Evolutionary conservation across 1,140 invertebrate genomes (phyloP), one percentile per base, ranked within the genome.

Genomic region (Drosophila orena): DNA sequence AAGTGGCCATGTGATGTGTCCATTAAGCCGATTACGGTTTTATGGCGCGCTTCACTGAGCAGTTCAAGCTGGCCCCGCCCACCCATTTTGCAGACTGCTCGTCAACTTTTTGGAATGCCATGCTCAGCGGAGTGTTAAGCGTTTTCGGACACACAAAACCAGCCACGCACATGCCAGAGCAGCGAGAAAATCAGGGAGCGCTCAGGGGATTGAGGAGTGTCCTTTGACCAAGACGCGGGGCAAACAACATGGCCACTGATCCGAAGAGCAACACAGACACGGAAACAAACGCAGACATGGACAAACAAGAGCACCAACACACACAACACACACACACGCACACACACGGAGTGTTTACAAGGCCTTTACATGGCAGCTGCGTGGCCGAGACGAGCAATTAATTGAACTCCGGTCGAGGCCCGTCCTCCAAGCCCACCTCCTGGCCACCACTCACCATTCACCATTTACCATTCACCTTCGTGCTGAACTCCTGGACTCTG

Each of bases 51-150:
- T 59, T 74, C 53, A 52, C 34, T 57, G 42, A 47, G 50, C 65
- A 70, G 40, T 55, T 15, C 15, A 44, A 56, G 50, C 24, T 37
- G 17, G 22, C 24, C 52, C 11, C n/a, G 11, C 40, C 46, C 6
- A 7, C 4, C 11, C 22, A 1, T 30, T 22, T 24, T 11, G 20
- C 30, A 35, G 14, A 15, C 35, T 27, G 37, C 14, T 50, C 57
- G 35, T 35, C 66, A 52, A 27, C 22, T 53, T 40, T 60, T n/a
- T 12, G 46, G 47, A 56, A 53, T 46, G 43, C n/a, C 49, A 55
- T 75, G 71, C 30, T 44, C 71, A 60, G 57, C 60, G 73, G 56
- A 75, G 77, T 79, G 77, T 79, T 79, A 80, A 80, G 77, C 62
- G 72, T 79, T 80, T 79, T 70, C 1, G 17, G 49, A 35, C 55